Base-by-base conservation (phyloP, 1,140 invertebrate species). In the Chelonus insularis region DNA sequence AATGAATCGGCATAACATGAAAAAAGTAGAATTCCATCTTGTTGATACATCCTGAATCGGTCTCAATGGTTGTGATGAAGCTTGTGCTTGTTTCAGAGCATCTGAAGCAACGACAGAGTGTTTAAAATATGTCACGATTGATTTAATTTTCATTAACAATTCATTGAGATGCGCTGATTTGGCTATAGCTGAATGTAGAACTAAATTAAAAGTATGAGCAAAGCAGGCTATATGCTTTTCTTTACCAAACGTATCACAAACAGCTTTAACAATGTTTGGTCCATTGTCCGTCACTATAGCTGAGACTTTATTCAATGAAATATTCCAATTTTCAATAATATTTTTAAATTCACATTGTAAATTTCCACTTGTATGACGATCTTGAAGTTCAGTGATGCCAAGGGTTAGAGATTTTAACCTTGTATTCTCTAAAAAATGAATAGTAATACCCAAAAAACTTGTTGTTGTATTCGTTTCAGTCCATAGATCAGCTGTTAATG, bases 201-300 rank as follows among this genome's bases (percentile, higher is more conserved):
- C 25, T 45, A 66, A 52, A 60, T 80, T 78, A 2, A 82, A 21
- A 9, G 72, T 76, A 62, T 82, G 78, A 0, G 76, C 74, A 68
- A 80, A 81, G 68, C 74, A 81, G 14, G 76, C 70, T 23, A 79
- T 68, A 57, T 81, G 73, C 58, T 73, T 76, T 68, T 72, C 69
- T 68, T 41, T 23, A 5, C 73, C 75, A 72, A 80, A 78, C 9
- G 50, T 51, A 41, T 67, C 62, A 36, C 64, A 65, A 5, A 73
- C 64, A 23, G 73, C 75, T 60, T 72, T 74, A 21, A 75, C 68
- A 6, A 79, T 75, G 66, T 78, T 77, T 1, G 72, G 60, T 18
- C 68, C 72, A 69, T 73, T 74, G 59, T 76, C 75, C n/a, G 72
- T 77, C 9, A 75, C 58, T 67, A 79, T 61, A 36, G 68, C 68